Evolutionary conservation across 1,140 invertebrate genomes (phyloP).

Genomic region (Protaetia brevitarsis): DNA sequence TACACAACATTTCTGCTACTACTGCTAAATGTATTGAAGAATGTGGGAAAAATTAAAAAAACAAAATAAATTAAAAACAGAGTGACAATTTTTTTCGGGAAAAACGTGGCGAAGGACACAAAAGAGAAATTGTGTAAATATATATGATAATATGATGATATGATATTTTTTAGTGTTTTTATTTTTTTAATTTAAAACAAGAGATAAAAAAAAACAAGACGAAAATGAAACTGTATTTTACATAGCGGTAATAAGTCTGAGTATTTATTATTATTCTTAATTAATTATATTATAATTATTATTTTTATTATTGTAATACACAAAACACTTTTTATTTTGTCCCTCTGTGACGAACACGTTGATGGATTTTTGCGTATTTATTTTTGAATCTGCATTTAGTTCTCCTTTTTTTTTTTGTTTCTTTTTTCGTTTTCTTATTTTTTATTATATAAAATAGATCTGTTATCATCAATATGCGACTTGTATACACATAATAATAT

Average conservation of each 20-base stretch:
- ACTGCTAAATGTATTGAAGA: too few species aligned
- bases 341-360: not conserved
- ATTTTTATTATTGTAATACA: constrained; percentile 19
- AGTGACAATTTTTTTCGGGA: constrained; percentile 23
- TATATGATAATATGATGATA: too few species aligned
- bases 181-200: constrained; percentile 36
- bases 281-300: constrained; percentile 26
- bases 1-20: too few species aligned
- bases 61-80: not conserved
- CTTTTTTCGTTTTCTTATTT: not conserved
- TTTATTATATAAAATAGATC: constrained; percentile 33
- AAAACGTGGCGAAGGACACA: constrained; percentile 36
- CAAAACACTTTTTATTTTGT: not conserved
- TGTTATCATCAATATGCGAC: constrained; percentile 41
- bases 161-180: constrained; percentile 43
- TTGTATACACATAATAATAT: constrained; percentile 44
- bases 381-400: constrained; percentile 42
- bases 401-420: too few species aligned
- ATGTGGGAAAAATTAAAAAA: too few species aligned
- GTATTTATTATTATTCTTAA: constrained; percentile 39
- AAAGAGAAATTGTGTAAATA: constrained; percentile 39
- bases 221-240: constrained; percentile 30
- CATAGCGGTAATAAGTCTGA: constrained; percentile 39
- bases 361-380: constrained; percentile 31
- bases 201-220: not conserved